A percentile compares a stretch with the other conserved stretches of the same genome.
Conservation (phyloP, 2,888 invertebrate species). For the Liposcelis brunnea region DNA sequence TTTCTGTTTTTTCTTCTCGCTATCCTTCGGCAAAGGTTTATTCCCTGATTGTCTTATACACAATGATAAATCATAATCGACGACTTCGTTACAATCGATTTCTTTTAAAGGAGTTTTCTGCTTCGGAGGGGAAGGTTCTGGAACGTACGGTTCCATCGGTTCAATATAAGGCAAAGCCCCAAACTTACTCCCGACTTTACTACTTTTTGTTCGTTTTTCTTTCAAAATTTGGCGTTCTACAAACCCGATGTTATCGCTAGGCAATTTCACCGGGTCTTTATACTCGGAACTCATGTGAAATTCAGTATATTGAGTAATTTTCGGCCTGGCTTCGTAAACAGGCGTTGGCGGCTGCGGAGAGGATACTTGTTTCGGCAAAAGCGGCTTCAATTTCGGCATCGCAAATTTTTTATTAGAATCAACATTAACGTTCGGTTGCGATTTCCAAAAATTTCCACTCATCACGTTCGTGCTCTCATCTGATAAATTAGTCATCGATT, state of each 20-base stretch:
- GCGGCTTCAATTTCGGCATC: slow-evolving; percentile 4
- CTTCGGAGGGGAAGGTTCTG: not conserved
- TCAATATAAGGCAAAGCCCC: not conserved
- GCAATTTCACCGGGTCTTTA: not conserved
- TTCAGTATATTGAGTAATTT: not conserved
- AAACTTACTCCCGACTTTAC: no score
- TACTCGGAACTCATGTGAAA: not conserved
- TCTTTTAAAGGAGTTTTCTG: not conserved
- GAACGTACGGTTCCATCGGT: not conserved
- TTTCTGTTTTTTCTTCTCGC: no score
- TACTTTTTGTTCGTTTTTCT: no score
- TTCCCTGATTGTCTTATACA: slow-evolving; percentile 4
- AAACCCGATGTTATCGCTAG: not conserved
- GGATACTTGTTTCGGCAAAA: not conserved
- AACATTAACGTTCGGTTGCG: not conserved
- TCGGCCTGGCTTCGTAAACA: not conserved
- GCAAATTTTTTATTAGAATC: slow-evolving; percentile 3
- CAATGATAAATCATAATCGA: not conserved
- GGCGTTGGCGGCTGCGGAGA: not conserved
- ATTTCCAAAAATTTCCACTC: slow-evolving; percentile 1
- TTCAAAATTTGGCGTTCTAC: not conserved
- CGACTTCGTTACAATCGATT: not conserved
- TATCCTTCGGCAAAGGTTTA: not conserved
- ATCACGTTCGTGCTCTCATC: not conserved
- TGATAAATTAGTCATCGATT: not conserved